phyloP scores from a whole-genome alignment of 2,113 vertebrate genomes.

The Passer domesticus region DNA sequence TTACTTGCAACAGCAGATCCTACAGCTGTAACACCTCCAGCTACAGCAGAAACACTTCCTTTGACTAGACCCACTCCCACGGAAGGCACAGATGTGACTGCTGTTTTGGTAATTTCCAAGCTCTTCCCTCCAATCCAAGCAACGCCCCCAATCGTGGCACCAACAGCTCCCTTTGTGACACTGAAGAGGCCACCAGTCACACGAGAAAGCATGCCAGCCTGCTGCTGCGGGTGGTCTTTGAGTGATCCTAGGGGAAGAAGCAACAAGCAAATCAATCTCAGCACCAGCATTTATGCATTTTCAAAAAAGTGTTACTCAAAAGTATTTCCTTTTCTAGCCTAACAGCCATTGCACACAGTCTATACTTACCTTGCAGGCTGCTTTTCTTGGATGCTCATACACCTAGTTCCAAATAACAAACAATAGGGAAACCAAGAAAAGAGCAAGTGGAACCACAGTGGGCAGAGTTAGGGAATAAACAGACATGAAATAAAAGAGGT shows the following conservation, averaged over 20 bases:
- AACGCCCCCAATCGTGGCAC: constrained; percentile 90
- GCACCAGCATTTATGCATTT: neutral
- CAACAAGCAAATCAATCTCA: neutral
- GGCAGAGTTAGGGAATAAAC: neutral
- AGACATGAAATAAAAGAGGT: neutral
- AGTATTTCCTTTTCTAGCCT: neutral
- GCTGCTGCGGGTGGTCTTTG: constrained; percentile 89
- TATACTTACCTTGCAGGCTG: neutral
- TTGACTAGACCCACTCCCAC: constrained; percentile 92
- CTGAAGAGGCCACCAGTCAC: constrained; percentile 92
- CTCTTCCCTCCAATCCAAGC: constrained; percentile 96
- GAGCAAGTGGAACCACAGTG: neutral
- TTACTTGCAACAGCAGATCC: constrained; percentile 92
- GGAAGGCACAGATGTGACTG: constrained; percentile 87
- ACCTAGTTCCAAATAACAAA: neutral
- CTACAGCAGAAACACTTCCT: constrained; percentile 89
- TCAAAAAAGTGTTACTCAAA: fast-evolving
- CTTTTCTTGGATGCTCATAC: neutral
- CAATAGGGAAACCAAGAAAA: neutral
- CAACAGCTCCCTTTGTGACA: constrained; percentile 92
- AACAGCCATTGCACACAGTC: neutral
- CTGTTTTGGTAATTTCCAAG: constrained; percentile 91
- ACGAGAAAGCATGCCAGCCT: constrained; percentile 89
- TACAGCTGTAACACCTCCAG: constrained; percentile 88
- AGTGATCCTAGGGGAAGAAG: constrained; percentile 73